Conservation (phyloP, 2,113 vertebrate genomes). For the Megaceryle torquata region DNA sequence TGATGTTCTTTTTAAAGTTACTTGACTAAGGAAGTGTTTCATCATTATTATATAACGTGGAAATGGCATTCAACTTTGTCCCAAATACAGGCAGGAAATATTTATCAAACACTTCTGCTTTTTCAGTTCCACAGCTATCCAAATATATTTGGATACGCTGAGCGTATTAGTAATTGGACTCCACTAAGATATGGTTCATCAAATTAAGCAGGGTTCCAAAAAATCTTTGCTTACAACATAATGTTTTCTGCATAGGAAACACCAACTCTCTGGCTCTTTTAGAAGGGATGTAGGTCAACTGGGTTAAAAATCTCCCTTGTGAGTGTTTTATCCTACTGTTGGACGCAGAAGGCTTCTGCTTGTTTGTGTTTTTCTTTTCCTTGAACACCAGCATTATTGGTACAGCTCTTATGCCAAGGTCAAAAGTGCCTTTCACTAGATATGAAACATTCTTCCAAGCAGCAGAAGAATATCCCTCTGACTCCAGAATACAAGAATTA, state of each 20-base stretch:
- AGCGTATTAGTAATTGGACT: neutral
- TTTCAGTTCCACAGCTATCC: neutral
- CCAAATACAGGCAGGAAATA: neutral
- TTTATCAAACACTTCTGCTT: conserved; percentile 25
- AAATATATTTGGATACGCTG: neutral
- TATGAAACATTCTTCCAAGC: neutral
- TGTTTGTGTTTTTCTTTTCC: neutral
- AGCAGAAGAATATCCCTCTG: neutral
- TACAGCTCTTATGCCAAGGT: neutral
- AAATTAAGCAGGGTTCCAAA: neutral
- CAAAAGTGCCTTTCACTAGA: neutral
- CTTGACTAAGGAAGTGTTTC: neutral
- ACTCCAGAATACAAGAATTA: neutral
- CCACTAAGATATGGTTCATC: neutral
- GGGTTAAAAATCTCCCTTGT: neutral
- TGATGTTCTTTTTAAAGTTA: conserved; percentile 17
- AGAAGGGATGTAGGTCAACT: neutral
- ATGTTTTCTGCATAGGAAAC: neutral
- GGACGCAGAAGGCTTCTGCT: neutral
- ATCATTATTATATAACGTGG: neutral
- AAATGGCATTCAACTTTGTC: neutral
- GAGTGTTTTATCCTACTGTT: neutral
- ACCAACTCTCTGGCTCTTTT: neutral
- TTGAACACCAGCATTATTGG: neutral
- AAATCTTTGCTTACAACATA: neutral